phyloP scores from a whole-genome alignment of 2,888 invertebrate species.

The Acanthosepion esculentum region DNA sequence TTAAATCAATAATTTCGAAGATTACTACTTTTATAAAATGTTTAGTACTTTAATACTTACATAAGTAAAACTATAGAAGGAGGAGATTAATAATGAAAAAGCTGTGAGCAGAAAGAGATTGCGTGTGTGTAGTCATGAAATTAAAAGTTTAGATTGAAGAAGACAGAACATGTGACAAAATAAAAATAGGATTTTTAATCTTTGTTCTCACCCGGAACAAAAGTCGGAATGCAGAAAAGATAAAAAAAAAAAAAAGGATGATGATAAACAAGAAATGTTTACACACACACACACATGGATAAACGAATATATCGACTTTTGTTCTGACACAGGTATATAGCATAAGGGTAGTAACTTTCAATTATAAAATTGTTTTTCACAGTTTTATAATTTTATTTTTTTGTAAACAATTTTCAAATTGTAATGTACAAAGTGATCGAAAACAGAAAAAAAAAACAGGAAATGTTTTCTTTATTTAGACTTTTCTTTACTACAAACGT shows the following conservation, averaged over 20 bases:
- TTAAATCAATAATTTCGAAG: not conserved
- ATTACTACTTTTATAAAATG: not conserved
- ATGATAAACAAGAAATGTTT: not conserved
- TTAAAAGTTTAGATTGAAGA: not conserved
- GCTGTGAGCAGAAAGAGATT: not conserved
- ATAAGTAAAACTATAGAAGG: not conserved
- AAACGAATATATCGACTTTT: not conserved
- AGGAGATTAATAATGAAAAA: not conserved
- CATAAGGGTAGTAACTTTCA: too few relatives aligned
- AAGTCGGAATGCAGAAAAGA: not conserved
- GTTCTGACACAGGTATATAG: not conserved
- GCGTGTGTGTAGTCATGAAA: too few relatives aligned
- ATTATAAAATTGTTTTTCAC: too few relatives aligned
- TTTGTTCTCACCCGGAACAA: not conserved
- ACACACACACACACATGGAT: not conserved
- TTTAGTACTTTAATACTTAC: not conserved
- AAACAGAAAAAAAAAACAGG: not conserved
- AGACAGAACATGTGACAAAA: constrained; percentile 6
- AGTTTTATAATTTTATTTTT: too few relatives aligned
- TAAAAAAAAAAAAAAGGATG: not conserved
- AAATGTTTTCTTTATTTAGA: not conserved
- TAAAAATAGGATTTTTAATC: not conserved
- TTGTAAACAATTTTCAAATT: too few relatives aligned
- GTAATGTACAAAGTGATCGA: not conserved
- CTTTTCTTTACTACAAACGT: not conserved